phyloP scores from a whole-genome alignment of 2,797 vertebrate species.

The Acrocephalus scirpaceus region DNA sequence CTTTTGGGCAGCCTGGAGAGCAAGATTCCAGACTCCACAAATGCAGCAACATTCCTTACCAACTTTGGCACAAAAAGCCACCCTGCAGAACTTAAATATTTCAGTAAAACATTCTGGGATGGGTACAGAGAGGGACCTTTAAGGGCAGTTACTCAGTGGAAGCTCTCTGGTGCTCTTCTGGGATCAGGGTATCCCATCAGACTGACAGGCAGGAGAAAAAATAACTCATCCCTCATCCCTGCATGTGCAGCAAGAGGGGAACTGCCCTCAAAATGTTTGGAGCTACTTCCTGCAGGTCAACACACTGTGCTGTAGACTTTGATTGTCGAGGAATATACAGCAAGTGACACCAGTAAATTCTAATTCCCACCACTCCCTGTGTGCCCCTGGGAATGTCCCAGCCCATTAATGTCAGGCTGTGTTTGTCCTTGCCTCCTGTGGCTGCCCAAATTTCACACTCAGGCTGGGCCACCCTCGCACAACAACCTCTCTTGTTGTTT shows the following conservation, averaged over 20 bases:
- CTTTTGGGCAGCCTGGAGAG: background rate
- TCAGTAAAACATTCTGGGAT: background rate
- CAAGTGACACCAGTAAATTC: background rate
- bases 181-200: background rate
- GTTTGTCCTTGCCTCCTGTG: background rate
- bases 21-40: background rate
- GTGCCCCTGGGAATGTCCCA: background rate
- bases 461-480: background rate
- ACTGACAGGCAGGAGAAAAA: background rate
- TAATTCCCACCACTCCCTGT: background rate
- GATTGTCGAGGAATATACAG: background rate
- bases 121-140: background rate
- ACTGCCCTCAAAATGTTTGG: background rate
- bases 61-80: background rate
- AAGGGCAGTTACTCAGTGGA: background rate
- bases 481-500: background rate
- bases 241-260: background rate
- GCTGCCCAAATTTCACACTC: background rate
- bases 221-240: background rate
- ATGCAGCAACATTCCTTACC: background rate
- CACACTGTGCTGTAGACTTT: background rate
- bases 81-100: background rate
- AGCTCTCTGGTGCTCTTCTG: background rate
- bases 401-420: background rate
- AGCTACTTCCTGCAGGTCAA: background rate